phyloP scores from a whole-genome alignment of 2,888 invertebrate genomes.

The Amiota communis region DNA sequence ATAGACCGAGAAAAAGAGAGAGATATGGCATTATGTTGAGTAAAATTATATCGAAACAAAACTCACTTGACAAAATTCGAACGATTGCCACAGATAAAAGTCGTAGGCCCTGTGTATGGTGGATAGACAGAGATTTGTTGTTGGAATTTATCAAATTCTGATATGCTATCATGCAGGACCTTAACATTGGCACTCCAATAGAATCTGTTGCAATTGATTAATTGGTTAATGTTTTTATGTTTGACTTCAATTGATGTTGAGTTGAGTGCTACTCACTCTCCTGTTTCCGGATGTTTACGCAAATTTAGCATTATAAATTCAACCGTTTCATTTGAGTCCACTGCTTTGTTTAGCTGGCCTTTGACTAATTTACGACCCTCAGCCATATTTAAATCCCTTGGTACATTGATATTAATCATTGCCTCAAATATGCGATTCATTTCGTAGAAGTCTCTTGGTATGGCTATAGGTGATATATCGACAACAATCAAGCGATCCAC shows the following conservation, averaged over 20 bases:
- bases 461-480: slow-evolving; percentile 81
- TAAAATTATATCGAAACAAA: not conserved
- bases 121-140: slow-evolving; percentile 43
- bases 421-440: slow-evolving; percentile 79
- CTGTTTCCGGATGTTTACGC: slow-evolving; percentile 74
- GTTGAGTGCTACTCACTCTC: slow-evolving; percentile 50
- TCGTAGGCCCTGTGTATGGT: slow-evolving; percentile 78
- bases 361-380: slow-evolving; percentile 81
- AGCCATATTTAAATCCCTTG: slow-evolving; percentile 78
- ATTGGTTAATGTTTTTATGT: not conserved
- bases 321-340: slow-evolving; percentile 77
- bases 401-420: slow-evolving; percentile 78
- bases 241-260: not conserved
- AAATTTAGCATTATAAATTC: slow-evolving; percentile 92
- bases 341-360: slow-evolving; percentile 76
- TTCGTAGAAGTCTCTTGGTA: slow-evolving; percentile 76
- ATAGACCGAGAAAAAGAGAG: slow-evolving; percentile 15
- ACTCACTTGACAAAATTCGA: slow-evolving; percentile 87
- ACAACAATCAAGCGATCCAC: slow-evolving; percentile 81
- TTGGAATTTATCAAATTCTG: slow-evolving; percentile 54
- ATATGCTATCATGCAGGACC: slow-evolving; percentile 80
- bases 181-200: slow-evolving; percentile 88
- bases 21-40: not conserved
- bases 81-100: slow-evolving; percentile 88
- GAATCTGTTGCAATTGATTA: slow-evolving; percentile 71